Evolutionary conservation across 2,113 vertebrate species (phyloP).

Genomic region (Amazona vittata): DNA sequence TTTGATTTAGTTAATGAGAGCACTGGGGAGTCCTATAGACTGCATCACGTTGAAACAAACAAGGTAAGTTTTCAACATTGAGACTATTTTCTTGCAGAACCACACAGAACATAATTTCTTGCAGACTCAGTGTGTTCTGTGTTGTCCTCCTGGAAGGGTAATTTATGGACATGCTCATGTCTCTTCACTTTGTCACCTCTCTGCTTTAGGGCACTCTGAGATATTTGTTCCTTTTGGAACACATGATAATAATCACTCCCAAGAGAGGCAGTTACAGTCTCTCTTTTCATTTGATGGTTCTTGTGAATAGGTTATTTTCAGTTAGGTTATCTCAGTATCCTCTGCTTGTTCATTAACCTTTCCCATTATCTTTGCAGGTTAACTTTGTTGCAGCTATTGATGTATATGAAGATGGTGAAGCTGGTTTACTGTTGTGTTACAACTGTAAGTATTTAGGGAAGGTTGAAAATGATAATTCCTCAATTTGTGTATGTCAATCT

Average conservation of each 20-base stretch:
- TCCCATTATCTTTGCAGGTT: slow-evolving; percentile 84
- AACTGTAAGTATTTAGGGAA: slow-evolving; percentile 88
- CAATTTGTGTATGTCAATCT: not conserved
- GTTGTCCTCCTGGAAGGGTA: not conserved
- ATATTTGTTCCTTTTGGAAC: not conserved
- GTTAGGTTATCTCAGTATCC: not conserved
- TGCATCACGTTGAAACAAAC: slow-evolving; percentile 92
- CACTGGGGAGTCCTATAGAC: slow-evolving; percentile 90
- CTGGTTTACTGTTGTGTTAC: slow-evolving; percentile 93
- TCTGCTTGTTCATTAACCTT: slow-evolving; percentile 13
- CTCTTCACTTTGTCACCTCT: not conserved
- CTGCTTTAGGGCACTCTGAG: not conserved
- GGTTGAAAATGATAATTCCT: not conserved
- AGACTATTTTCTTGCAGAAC: not conserved
- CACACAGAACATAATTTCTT: not conserved
- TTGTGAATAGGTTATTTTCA: not conserved
- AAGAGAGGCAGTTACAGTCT: not conserved
- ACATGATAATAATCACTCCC: not conserved
- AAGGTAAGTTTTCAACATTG: slow-evolving; percentile 76
- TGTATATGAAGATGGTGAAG: slow-evolving; percentile 99
- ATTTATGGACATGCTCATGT: not conserved
- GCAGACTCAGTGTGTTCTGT: not conserved
- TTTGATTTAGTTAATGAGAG: slow-evolving; percentile 97
- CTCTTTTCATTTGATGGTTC: not conserved
- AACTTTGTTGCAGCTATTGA: slow-evolving; percentile 98